These are phyloP conservation scores for Choreutis nemorana DNA, from an alignment of 2,888 invertebrate genomes.

Conservation along the genomic window DNA sequence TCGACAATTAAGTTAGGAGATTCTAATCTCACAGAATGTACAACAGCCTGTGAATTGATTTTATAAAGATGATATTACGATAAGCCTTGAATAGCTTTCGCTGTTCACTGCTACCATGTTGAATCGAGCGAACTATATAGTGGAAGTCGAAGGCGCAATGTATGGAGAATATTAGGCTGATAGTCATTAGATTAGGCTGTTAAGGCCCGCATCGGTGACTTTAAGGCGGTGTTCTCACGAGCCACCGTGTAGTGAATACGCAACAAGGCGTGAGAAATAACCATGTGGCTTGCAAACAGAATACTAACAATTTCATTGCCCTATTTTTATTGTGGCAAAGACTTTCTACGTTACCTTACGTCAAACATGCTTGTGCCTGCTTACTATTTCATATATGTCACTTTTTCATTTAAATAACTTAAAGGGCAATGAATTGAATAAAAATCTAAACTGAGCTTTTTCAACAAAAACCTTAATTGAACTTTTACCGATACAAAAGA, in stretches of 20 bases:
- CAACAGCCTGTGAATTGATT: too few species aligned
- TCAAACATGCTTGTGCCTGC: background rate
- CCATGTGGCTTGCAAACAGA: constrained; percentile 43
- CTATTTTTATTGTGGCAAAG: constrained; percentile 25
- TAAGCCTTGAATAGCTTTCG: too few species aligned
- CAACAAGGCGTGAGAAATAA: constrained; percentile 48
- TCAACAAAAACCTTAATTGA: too few species aligned
- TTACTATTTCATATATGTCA: background rate
- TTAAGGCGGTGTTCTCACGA: constrained; percentile 37
- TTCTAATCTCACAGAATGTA: too few species aligned
- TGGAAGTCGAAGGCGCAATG: background rate
- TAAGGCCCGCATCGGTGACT: constrained; percentile 16
- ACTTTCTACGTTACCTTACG: background rate
- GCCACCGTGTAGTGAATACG: constrained; percentile 31
- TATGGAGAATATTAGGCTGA: background rate
- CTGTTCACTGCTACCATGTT: too few species aligned
- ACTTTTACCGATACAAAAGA: constrained; percentile 18
- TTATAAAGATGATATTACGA: too few species aligned
- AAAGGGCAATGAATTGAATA: too few species aligned
- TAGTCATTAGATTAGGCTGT: constrained; percentile 1
- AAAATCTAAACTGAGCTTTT: too few species aligned
- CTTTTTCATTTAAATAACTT: constrained; percentile 1
- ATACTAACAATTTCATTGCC: constrained; percentile 52
- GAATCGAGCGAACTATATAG: background rate
- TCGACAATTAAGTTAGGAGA: too few species aligned